Percentiles rank a stretch among this genome's conserved stretches.
Evolutionary conservation across 2,888 invertebrate species (phyloP).

Genomic region (Toxonevra muliebris): DNA sequence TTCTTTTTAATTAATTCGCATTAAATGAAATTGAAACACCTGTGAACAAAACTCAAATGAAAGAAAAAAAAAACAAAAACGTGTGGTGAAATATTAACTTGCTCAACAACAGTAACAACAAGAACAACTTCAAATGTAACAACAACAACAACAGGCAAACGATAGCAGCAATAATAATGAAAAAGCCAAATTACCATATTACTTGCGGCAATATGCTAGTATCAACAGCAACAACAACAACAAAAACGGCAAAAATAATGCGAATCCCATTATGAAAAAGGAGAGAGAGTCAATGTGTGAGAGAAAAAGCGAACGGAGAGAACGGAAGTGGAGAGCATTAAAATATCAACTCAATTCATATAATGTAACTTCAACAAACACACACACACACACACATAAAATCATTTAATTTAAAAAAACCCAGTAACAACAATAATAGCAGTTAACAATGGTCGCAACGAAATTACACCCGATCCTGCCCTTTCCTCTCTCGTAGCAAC

Average conservation of each 20-base stretch:
- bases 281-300: background rate
- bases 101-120: conserved; percentile 10
- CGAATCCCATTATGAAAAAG: background rate
- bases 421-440: background rate
- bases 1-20: conserved; percentile 29
- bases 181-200: background rate
- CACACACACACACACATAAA: background rate
- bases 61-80: background rate
- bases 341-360: conserved; percentile 27
- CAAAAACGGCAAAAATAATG: background rate
- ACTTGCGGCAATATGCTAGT: background rate
- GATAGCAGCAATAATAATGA: background rate
- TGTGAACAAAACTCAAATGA: conserved; percentile 26
- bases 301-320: background rate
- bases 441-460: background rate
- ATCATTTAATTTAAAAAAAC: background rate
- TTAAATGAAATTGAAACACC: conserved; percentile 35
- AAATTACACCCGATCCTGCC: too few relatives aligned
- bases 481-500: background rate
- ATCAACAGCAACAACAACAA: conserved; percentile 10
- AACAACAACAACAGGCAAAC: background rate
- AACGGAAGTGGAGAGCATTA: background rate
- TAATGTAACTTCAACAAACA: conserved; percentile 16
- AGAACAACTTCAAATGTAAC: too few relatives aligned
- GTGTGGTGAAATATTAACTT: conserved; percentile 15